Conservation (phyloP, 2,797 vertebrate genomes). For the Coracias cyanogaster region DNA sequence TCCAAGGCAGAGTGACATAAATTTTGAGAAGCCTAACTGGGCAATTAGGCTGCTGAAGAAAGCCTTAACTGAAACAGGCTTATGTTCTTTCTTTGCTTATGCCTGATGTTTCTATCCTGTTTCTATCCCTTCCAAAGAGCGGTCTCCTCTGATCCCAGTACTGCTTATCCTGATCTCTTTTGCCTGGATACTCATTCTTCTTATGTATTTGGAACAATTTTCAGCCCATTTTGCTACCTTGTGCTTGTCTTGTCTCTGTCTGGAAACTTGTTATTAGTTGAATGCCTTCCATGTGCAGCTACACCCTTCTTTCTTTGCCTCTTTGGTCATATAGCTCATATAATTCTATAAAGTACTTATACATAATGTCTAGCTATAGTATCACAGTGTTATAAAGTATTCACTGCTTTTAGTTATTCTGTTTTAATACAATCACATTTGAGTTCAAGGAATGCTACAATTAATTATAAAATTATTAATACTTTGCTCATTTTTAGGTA, state of each 20-base stretch:
- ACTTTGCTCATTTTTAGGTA: not conserved
- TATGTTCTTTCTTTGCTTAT: not conserved
- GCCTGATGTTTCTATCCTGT: not conserved
- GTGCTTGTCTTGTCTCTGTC: not conserved
- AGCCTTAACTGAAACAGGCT: fast-evolving
- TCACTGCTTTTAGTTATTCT: not conserved
- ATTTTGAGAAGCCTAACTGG: not conserved
- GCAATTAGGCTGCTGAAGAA: not conserved
- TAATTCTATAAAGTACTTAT: not conserved
- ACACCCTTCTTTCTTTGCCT: not conserved
- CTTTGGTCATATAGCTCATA: not conserved
- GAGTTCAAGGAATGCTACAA: not conserved
- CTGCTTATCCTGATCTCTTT: not conserved
- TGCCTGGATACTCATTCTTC: not conserved
- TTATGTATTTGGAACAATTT: not conserved
- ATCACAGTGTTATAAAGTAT: not conserved
- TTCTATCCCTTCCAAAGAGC: no score
- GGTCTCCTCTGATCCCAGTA: not conserved
- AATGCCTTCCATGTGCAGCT: not conserved
- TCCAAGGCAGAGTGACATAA: not conserved
- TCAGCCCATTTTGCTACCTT: not conserved
- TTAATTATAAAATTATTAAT: not conserved
- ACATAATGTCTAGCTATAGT: not conserved
- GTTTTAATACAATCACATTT: not conserved
- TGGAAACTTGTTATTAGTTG: not conserved